A percentile compares a stretch with the other conserved stretches of the same genome.
Evolutionary conservation across 2,888 invertebrate genomes (phyloP).

Genomic region (Nephrotoma flavescens): DNA sequence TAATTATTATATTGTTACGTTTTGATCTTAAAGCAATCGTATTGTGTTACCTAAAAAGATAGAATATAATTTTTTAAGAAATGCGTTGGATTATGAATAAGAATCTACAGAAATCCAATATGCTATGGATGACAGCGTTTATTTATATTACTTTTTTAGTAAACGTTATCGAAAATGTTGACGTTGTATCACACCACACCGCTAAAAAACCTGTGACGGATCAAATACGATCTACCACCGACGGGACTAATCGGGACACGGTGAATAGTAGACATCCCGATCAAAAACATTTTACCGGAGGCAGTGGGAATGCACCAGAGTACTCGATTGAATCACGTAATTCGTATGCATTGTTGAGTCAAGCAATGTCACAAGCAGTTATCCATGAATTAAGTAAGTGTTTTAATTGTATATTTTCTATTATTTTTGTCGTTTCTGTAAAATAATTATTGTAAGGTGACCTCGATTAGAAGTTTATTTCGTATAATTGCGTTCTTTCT

Average conservation of each 20-base stretch:
- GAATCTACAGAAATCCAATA: neutral
- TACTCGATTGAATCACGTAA: conserved; percentile 21
- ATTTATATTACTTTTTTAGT: neutral
- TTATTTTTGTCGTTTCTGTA: neutral
- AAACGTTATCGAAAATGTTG: neutral
- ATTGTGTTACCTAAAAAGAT: neutral
- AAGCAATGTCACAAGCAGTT: conserved; percentile 41
- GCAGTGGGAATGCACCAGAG: neutral
- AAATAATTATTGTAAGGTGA: conserved; percentile 4
- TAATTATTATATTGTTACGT: neutral
- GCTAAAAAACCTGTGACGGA: neutral
- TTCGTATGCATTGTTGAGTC: conserved; percentile 36
- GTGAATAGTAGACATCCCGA: neutral
- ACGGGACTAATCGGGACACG: neutral
- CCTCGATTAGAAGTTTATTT: neutral
- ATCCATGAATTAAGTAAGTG: conserved; percentile 41
- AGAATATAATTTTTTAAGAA: neutral
- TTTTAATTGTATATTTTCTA: neutral
- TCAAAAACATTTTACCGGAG: neutral
- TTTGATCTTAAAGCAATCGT: neutral
- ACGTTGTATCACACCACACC: neutral
- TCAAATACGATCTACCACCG: neutral
- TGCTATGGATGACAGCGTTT: neutral
- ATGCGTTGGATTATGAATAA: neutral
- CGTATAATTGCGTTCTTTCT: neutral